phyloP scores from a whole-genome alignment of 1,140 invertebrate species.

The Steinernema khuongi region DNA sequence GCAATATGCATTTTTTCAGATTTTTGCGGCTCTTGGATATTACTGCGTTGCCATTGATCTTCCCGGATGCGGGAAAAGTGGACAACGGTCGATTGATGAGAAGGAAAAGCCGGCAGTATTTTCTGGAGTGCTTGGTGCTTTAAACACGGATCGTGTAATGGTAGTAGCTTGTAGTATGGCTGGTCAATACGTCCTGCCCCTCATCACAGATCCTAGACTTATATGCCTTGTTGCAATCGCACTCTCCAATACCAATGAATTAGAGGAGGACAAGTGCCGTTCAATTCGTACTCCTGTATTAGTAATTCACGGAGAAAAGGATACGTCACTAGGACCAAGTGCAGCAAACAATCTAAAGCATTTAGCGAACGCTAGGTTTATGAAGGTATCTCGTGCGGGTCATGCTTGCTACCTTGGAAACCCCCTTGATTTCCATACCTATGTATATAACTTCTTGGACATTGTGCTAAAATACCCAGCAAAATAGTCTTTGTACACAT shows the following conservation, averaged over 20 bases:
- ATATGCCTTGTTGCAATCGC: background rate
- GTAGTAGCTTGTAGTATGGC: constrained; percentile 1
- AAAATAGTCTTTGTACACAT: background rate
- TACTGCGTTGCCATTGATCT: constrained; percentile 33
- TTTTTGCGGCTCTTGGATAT: constrained; percentile 33
- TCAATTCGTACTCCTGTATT: background rate
- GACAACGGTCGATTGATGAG: constrained; percentile 21
- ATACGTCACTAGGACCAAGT: background rate
- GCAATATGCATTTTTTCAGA: constrained; percentile 9
- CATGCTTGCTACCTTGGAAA: constrained; percentile 1
- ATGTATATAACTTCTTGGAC: background rate
- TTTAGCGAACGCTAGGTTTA: background rate
- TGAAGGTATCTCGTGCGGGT: background rate
- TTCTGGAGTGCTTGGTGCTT: constrained; percentile 17
- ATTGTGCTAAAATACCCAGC: background rate
- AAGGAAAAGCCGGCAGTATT: constrained; percentile 27
- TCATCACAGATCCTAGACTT: background rate
- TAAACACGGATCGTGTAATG: background rate
- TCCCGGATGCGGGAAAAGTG: constrained; percentile 26
- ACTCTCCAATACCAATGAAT: background rate
- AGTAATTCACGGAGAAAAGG: background rate
- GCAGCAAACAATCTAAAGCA: background rate
- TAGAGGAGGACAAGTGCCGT: background rate
- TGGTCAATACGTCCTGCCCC: background rate
- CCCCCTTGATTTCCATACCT: background rate